Evolutionary conservation across 2,797 vertebrate genomes (phyloP).

Genomic region (Dermochelys coriacea): DNA sequence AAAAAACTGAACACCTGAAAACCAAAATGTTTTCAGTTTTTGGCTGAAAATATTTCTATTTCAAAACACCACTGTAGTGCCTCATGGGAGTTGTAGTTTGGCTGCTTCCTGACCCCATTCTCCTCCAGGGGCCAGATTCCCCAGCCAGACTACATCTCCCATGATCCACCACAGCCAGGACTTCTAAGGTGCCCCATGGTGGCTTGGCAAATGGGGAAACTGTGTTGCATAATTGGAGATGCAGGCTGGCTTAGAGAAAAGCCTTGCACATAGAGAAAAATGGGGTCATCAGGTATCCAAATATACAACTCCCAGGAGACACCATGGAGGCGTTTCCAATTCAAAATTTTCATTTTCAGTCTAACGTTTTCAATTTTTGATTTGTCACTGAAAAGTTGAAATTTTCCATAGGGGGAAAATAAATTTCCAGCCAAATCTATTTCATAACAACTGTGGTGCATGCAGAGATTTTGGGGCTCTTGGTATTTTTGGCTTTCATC

Average conservation of each 20-base stretch:
- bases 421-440: background rate
- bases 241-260: background rate
- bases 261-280: background rate
- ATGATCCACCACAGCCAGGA: background rate
- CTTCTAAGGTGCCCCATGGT: background rate
- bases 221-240: background rate
- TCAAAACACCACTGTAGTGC: background rate
- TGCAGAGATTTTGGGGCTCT: background rate
- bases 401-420: background rate
- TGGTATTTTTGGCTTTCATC: background rate
- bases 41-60: background rate
- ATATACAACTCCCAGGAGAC: background rate
- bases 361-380: background rate
- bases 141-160: background rate
- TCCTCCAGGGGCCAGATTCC: background rate
- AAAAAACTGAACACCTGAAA: background rate
- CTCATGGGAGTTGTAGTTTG: background rate
- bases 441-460: background rate
- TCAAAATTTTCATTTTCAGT: background rate
- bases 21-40: background rate
- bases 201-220: background rate
- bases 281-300: background rate
- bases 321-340: background rate
- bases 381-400: background rate
- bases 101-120: accelerated